Evolutionary conservation across 2,113 vertebrate genomes (phyloP).

Genomic region (Vimba vimba): DNA sequence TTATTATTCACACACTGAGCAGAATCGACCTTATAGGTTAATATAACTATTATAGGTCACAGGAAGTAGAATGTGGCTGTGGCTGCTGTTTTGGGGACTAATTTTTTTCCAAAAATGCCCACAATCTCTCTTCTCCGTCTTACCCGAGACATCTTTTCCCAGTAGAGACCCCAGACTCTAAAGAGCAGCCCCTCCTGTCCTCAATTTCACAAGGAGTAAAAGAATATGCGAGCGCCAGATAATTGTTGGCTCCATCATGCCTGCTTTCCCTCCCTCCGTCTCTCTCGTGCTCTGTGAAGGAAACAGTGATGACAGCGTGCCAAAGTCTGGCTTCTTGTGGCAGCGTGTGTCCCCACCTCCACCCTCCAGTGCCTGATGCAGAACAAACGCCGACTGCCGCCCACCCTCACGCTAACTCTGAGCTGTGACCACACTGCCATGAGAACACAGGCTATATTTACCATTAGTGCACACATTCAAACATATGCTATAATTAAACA

Average conservation of each 20-base stretch:
- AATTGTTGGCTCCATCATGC: slow-evolving; percentile 49
- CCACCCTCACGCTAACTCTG: slow-evolving; percentile 47
- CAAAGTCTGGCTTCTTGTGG: slow-evolving; percentile 59
- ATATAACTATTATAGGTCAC: neutral
- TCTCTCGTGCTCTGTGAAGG: slow-evolving; percentile 42
- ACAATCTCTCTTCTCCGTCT: slow-evolving; percentile 17
- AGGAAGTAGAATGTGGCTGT: neutral
- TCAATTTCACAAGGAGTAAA: neutral
- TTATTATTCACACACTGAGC: neutral
- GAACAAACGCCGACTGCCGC: slow-evolving; percentile 44
- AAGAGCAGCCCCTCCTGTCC: slow-evolving; percentile 16
- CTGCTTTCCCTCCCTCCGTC: slow-evolving; percentile 24
- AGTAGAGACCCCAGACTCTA: slow-evolving; percentile 39
- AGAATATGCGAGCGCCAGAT: neutral
- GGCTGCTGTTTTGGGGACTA: neutral
- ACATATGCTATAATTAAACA: slow-evolving; percentile 58
- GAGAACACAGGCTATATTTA: slow-evolving; percentile 52
- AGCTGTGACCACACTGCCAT: slow-evolving; percentile 51
- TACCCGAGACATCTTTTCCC: neutral
- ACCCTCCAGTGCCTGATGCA: slow-evolving; percentile 39
- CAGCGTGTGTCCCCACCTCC: slow-evolving; percentile 41
- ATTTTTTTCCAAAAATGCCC: neutral
- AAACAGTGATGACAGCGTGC: slow-evolving; percentile 54
- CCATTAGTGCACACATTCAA: slow-evolving; percentile 36
- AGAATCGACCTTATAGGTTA: too few species aligned